Conservation (phyloP, 2,797 vertebrate species). For the Sylvilagus floridanus region DNA sequence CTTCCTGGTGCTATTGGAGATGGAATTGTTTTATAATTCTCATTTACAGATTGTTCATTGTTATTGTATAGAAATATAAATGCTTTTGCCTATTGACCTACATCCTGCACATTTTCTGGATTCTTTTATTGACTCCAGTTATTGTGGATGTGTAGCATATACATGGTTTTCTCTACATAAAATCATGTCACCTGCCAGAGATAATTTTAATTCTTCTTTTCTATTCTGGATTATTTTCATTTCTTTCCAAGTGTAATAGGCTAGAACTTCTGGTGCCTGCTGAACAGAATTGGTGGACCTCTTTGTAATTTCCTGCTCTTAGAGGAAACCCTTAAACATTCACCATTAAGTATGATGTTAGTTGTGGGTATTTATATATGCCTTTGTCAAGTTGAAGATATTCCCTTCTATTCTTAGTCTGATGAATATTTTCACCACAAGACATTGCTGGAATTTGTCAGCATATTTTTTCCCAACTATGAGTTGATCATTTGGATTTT, state of each 20-base stretch:
- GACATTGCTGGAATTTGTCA: not conserved
- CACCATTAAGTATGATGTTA: not conserved
- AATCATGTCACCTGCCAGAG: not conserved
- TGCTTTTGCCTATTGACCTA: not conserved
- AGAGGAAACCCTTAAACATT: not conserved
- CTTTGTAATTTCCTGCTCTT: not conserved
- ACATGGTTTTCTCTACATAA: not conserved
- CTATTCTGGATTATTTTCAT: not conserved
- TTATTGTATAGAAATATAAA: not conserved
- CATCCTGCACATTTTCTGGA: not conserved
- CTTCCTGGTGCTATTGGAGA: not conserved
- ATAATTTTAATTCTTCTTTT: slow-evolving; percentile 26
- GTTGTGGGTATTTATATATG: not conserved
- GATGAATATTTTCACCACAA: not conserved
- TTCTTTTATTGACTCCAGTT: not conserved
- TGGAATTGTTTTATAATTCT: not conserved
- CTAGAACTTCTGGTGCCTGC: not conserved
- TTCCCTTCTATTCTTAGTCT: not conserved
- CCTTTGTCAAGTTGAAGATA: not conserved
- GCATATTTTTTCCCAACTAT: not conserved
- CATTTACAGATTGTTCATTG: not conserved
- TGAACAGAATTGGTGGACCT: not conserved
- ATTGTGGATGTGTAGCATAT: not conserved
- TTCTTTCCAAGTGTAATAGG: not conserved
- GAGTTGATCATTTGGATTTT: not conserved